A percentile compares a stretch with the other conserved stretches of the same genome.
Evolutionary conservation across 2,113 vertebrate species (phyloP).

Genomic region (Peromyscus polionotus): DNA sequence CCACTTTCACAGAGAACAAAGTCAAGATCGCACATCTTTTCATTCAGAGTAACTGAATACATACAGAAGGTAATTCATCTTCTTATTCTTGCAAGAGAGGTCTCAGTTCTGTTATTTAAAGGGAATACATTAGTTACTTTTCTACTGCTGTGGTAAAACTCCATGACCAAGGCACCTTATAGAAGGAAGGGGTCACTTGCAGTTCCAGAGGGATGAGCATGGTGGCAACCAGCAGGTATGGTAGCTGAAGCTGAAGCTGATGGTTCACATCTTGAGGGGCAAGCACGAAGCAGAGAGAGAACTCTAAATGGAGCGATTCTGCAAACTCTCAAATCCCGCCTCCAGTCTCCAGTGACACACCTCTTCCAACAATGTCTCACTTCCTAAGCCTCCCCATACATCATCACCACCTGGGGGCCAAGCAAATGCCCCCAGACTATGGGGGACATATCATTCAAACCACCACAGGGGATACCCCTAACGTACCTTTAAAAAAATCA

Average conservation of each 20-base stretch:
- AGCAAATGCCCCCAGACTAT: no score
- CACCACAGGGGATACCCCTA: neutral
- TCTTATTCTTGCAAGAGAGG: neutral
- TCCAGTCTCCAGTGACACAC: neutral
- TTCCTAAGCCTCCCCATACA: neutral
- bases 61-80: neutral
- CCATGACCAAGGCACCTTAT: neutral
- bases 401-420: neutral
- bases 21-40: neutral
- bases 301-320: neutral
- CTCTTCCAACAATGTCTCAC: neutral
- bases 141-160: neutral
- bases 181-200: neutral
- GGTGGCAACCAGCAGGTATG: neutral
- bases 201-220: neutral
- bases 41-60: neutral
- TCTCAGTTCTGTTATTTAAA: neutral
- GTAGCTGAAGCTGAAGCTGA: neutral
- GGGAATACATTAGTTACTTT: neutral
- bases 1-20: constrained; percentile 24
- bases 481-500: neutral
- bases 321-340: neutral
- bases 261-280: neutral
- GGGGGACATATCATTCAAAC: neutral
- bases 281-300: neutral